These are phyloP conservation scores for Drosophila birchii DNA, from an alignment of 2,888 invertebrate species.

Conservation along the genomic window DNA sequence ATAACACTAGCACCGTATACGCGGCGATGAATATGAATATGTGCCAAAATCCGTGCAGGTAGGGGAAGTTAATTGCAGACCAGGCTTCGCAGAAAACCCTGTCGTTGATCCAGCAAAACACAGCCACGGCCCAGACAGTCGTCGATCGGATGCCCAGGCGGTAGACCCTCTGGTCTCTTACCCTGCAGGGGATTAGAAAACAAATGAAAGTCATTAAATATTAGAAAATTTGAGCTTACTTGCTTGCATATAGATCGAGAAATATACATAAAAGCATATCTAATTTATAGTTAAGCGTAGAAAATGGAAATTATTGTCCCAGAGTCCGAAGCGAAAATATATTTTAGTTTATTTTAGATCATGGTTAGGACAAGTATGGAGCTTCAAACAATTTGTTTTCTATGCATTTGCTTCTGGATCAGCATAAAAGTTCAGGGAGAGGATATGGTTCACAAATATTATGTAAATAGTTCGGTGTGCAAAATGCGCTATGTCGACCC, in stretches of 20 bases:
- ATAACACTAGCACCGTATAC: slow-evolving; percentile 91
- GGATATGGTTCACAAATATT: slow-evolving; percentile 24
- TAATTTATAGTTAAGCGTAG: neutral
- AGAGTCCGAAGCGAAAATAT: neutral
- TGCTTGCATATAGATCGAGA: neutral
- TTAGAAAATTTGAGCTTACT: neutral
- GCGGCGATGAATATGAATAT: slow-evolving; percentile 92
- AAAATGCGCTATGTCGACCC: slow-evolving; percentile 87
- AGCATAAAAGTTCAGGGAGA: neutral
- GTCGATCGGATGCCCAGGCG: slow-evolving; percentile 90
- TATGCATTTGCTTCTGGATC: neutral
- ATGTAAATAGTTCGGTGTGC: slow-evolving; percentile 86
- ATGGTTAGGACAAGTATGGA: slow-evolving; percentile 3
- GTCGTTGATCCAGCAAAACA: slow-evolving; percentile 92
- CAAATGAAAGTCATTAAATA: neutral
- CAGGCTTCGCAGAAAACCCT: slow-evolving; percentile 92
- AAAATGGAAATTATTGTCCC: neutral
- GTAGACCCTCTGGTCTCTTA: slow-evolving; percentile 87
- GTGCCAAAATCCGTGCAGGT: slow-evolving; percentile 94
- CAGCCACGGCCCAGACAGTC: slow-evolving; percentile 89
- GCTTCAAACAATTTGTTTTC: neutral
- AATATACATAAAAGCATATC: neutral
- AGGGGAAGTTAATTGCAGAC: slow-evolving; percentile 91
- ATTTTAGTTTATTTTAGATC: neutral
- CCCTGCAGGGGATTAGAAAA: slow-evolving; percentile 57